phyloP scores from a whole-genome alignment of 2,797 vertebrate genomes.

The Pipistrellus pygmaeus region DNA sequence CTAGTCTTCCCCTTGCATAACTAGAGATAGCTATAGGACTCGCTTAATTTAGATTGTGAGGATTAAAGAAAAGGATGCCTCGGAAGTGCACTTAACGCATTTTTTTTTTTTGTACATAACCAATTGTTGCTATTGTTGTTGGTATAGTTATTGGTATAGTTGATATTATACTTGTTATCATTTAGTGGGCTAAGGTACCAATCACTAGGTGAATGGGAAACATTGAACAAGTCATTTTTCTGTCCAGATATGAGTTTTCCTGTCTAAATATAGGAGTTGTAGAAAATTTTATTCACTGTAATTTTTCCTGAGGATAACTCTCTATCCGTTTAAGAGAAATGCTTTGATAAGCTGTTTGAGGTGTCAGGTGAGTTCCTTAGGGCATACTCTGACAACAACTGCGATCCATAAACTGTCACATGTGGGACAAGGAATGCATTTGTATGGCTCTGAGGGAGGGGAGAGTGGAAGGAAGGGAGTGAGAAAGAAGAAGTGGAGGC shows the following conservation, averaged over 20 bases:
- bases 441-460: neutral
- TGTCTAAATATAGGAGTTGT: neutral
- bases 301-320: constrained; percentile 19
- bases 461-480: neutral
- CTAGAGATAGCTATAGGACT: neutral
- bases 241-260: neutral
- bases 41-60: neutral
- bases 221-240: neutral
- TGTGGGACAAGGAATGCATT: neutral
- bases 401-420: neutral
- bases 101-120: neutral
- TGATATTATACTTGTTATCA: neutral
- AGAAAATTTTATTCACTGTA: constrained; percentile 12
- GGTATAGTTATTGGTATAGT: accelerated
- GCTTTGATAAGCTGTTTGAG: constrained; percentile 56
- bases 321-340: constrained; percentile 32
- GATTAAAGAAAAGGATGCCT: neutral
- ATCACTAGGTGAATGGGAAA: neutral
- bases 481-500: neutral
- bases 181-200: neutral
- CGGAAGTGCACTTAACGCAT: too few relatives aligned
- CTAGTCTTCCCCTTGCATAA: neutral
- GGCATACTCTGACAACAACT: neutral
- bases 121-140: neutral
- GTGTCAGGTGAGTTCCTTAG: constrained; percentile 20